Percentiles rank a stretch among this genome's conserved stretches.
Conservation (phyloP, 2,113 vertebrate genomes). For the Peromyscus maniculatus region DNA sequence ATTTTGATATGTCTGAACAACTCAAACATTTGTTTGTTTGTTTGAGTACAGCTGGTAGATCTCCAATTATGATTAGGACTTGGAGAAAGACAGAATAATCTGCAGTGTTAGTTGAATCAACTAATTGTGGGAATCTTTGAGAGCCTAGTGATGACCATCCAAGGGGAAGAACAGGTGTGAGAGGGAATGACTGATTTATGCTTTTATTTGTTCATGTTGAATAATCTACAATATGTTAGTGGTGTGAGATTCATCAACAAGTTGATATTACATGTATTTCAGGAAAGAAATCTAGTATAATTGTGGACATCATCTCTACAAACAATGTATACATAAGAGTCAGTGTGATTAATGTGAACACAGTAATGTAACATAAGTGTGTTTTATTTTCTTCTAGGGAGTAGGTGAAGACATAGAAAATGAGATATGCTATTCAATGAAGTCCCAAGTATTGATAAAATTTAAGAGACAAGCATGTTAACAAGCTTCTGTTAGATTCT, state of each 20-base stretch:
- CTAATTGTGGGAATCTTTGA: not conserved
- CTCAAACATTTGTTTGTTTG: constrained; percentile 11
- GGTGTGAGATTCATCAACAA: not conserved
- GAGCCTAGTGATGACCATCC: not conserved
- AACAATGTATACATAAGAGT: not conserved
- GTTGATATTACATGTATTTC: not conserved
- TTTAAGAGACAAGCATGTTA: not conserved
- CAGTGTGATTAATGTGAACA: not conserved
- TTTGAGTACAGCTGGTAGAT: not conserved
- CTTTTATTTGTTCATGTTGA: not conserved
- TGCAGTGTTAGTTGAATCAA: not conserved
- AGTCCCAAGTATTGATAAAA: not conserved
- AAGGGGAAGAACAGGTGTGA: not conserved
- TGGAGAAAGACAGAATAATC: not conserved
- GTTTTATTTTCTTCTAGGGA: not conserved
- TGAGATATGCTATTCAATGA: not conserved
- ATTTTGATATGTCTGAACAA: not conserved
- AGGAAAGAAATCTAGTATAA: not conserved
- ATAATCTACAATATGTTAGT: not conserved
- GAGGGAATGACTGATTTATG: not conserved
- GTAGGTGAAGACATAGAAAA: not conserved
- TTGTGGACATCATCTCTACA: not conserved
- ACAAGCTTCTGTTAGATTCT: not conserved
- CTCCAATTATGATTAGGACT: not conserved
- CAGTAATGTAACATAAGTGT: not conserved